phyloP scores from a whole-genome alignment of 2,113 vertebrate genomes.

The Salvator merianae region DNA sequence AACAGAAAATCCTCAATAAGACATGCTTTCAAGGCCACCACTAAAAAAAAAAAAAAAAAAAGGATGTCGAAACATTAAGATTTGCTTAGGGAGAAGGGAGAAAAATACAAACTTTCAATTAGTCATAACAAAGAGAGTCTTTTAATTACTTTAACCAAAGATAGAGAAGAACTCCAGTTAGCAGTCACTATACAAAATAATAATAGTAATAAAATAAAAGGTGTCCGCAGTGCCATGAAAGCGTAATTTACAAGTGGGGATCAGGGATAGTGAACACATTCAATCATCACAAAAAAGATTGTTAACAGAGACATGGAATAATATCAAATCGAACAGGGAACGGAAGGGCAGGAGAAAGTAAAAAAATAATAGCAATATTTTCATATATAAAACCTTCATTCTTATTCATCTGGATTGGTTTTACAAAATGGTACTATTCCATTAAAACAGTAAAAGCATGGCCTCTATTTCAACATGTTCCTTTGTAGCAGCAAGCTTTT shows the following conservation, averaged over 20 bases:
- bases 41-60: neutral
- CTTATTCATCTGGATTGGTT: conserved; percentile 74
- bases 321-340: conserved; percentile 30
- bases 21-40: conserved; percentile 21
- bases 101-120: conserved; percentile 63
- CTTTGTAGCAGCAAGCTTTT: conserved; percentile 81
- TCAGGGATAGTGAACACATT: conserved; percentile 65
- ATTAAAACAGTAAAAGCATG: conserved; percentile 75
- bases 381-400: conserved; percentile 64
- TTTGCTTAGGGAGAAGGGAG: conserved; percentile 61
- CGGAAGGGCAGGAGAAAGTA: conserved; percentile 32
- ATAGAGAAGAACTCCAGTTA: conserved; percentile 70
- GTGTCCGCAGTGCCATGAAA: conserved; percentile 71
- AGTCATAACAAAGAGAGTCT: conserved; percentile 69
- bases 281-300: conserved; percentile 66
- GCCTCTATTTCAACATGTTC: conserved; percentile 69
- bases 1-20: conserved; percentile 39
- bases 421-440: conserved; percentile 78
- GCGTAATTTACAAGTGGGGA: conserved; percentile 68
- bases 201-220: conserved; percentile 20
- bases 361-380: conserved; percentile 6
- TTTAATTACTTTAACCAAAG: conserved; percentile 74
- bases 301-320: conserved; percentile 49
- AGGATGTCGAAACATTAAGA: neutral
- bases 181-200: conserved; percentile 66